A percentile compares a stretch with the other conserved stretches of the same genome.
Evolutionary conservation across 2,113 vertebrate species (phyloP).

Genomic region (Balaeniceps rex): DNA sequence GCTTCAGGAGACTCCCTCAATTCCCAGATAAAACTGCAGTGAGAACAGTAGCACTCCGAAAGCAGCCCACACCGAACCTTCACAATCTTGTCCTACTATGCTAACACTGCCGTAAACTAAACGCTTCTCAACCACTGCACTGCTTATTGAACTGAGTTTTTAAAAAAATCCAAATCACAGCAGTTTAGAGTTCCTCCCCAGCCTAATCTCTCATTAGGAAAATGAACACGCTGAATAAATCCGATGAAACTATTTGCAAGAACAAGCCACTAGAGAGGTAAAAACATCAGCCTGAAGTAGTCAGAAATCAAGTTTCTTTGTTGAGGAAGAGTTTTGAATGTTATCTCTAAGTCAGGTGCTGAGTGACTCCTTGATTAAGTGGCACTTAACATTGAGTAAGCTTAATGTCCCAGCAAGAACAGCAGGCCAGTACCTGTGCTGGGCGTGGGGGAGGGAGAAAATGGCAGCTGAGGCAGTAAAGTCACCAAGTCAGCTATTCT

Average conservation of each 20-base stretch:
- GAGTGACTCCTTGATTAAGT: background rate
- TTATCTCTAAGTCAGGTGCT: background rate
- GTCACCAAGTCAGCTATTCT: background rate
- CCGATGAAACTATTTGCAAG: background rate
- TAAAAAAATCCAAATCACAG: background rate
- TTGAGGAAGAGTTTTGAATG: background rate
- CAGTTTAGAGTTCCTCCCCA: background rate
- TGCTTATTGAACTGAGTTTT: background rate
- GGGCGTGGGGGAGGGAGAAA: background rate
- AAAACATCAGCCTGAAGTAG: background rate
- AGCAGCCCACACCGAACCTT: background rate
- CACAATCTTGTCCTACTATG: background rate
- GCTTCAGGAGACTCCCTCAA: background rate
- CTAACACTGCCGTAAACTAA: background rate
- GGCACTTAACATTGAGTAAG: background rate
- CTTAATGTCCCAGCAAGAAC: background rate
- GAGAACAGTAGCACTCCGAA: background rate
- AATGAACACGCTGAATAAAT: background rate
- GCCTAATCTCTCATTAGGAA: background rate
- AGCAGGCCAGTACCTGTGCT: background rate
- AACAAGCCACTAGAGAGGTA: background rate
- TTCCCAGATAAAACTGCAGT: background rate
- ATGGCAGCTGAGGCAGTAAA: background rate
- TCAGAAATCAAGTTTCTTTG: background rate
- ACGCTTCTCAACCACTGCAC: background rate